phyloP scores from a whole-genome alignment of 1,140 invertebrate species.

The Diabrotica virgifera region DNA sequence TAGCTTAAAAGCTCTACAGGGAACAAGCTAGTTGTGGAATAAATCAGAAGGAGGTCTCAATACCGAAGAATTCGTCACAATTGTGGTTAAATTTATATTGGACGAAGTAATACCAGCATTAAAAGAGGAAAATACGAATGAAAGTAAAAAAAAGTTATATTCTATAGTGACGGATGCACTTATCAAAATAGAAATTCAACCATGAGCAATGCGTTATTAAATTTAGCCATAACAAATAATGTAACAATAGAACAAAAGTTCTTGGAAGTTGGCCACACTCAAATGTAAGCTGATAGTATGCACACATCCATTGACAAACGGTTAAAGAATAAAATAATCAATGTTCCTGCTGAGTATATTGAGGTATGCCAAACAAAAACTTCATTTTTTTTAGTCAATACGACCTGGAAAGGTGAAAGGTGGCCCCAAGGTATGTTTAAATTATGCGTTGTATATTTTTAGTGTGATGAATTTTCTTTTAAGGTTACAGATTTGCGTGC shows the following conservation, averaged over 20 bases:
- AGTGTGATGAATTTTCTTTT: no score
- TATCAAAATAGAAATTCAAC: conserved; percentile 11
- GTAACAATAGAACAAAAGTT: conserved; percentile 15
- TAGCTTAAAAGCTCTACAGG: conserved; percentile 4
- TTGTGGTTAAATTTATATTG: conserved; percentile 4
- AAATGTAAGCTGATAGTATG: conserved; percentile 12
- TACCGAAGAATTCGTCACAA: conserved; percentile 10
- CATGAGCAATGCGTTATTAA: conserved; percentile 16
- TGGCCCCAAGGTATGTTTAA: neutral
- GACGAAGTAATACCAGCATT: conserved; percentile 7
- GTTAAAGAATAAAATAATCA: neutral
- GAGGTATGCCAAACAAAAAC: neutral
- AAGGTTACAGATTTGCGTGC: neutral
- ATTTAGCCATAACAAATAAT: conserved; percentile 8
- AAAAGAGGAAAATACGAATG: neutral
- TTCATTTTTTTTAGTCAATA: neutral
- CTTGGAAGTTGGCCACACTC: conserved; percentile 13
- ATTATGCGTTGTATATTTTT: no score
- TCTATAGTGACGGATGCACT: conserved; percentile 10
- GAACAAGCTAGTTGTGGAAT: conserved; percentile 10
- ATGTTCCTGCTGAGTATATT: conserved; percentile 2
- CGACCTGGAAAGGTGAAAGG: conserved; percentile 1
- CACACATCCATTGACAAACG: neutral
- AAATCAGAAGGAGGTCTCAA: conserved; percentile 12
- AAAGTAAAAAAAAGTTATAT: conserved; percentile 7